Evolutionary conservation across 2,113 vertebrate genomes (phyloP).

Genomic region (Xiphophorus maculatus): DNA sequence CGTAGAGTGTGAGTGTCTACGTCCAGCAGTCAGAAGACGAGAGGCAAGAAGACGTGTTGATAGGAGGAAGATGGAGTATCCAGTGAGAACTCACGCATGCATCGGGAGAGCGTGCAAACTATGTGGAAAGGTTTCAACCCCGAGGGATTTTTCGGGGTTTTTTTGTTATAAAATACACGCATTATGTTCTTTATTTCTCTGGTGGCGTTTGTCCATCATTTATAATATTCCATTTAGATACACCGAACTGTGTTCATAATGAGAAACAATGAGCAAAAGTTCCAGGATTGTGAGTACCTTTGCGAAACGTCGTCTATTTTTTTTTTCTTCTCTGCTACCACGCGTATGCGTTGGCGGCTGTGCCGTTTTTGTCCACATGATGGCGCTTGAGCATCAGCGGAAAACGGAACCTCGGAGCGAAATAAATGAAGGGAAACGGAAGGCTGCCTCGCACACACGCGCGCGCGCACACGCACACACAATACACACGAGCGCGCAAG

Average conservation of each 20-base stretch:
- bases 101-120: not conserved
- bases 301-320: not conserved
- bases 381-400: conserved; percentile 62
- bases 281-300: not conserved
- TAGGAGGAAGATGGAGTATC: not conserved
- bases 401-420: conserved; percentile 56
- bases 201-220: not conserved
- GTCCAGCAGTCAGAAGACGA: too few relatives aligned
- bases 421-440: not conserved
- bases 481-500: not conserved
- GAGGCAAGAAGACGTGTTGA: too few relatives aligned
- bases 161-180: not conserved
- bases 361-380: conserved; percentile 34
- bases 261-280: not conserved
- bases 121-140: not conserved
- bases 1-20: too few relatives aligned
- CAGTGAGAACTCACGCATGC: not conserved
- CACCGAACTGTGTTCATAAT: not conserved
- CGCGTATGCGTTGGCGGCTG: not conserved
- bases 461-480: not conserved
- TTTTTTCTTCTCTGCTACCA: not conserved
- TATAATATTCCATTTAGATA: not conserved
- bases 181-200: not conserved
- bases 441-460: conserved; percentile 3
- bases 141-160: not conserved